Evolutionary conservation across 2,888 invertebrate species (phyloP).

Genomic region (Biston stratarius): DNA sequence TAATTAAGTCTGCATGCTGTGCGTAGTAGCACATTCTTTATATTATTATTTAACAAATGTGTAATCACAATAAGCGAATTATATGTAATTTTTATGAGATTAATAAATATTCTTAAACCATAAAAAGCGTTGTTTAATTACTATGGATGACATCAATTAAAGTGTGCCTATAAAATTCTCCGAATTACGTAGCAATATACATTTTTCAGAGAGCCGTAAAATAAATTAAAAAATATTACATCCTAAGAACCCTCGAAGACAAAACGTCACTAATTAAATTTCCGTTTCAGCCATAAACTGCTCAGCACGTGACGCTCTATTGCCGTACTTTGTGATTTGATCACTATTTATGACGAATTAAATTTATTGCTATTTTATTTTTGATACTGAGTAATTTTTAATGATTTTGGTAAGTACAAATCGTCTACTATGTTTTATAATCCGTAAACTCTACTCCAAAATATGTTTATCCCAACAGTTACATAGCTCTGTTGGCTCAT

Average conservation of each 20-base stretch:
- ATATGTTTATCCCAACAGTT: too few species aligned
- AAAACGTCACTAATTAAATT: constrained; percentile 68
- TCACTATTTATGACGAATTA: constrained; percentile 67
- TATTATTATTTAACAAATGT: too few species aligned
- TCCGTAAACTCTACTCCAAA: too few species aligned
- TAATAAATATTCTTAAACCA: too few species aligned
- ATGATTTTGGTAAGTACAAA: too few species aligned
- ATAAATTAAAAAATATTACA: constrained; percentile 62
- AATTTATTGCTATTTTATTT: constrained; percentile 32
- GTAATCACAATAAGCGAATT: too few species aligned
- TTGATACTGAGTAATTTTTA: too few species aligned
- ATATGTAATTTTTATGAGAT: too few species aligned
- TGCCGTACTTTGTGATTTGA: constrained; percentile 64
- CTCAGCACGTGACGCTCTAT: constrained; percentile 71
- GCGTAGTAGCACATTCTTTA: too few species aligned
- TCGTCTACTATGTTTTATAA: too few species aligned
- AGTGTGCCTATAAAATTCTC: constrained; percentile 9
- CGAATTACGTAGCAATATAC: constrained; percentile 20
- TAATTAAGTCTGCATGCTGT: too few species aligned
- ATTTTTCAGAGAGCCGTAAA: constrained; percentile 26
- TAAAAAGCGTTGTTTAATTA: not conserved
- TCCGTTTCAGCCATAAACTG: constrained; percentile 65
- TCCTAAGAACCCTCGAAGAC: constrained; percentile 58
- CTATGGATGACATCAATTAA: constrained; percentile 5
- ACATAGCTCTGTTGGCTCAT: too few species aligned